Percentiles rank a stretch among this genome's conserved stretches.
These are phyloP conservation scores for Picus viridis DNA, from an alignment of 2,797 vertebrate genomes.

Conservation along the genomic window DNA sequence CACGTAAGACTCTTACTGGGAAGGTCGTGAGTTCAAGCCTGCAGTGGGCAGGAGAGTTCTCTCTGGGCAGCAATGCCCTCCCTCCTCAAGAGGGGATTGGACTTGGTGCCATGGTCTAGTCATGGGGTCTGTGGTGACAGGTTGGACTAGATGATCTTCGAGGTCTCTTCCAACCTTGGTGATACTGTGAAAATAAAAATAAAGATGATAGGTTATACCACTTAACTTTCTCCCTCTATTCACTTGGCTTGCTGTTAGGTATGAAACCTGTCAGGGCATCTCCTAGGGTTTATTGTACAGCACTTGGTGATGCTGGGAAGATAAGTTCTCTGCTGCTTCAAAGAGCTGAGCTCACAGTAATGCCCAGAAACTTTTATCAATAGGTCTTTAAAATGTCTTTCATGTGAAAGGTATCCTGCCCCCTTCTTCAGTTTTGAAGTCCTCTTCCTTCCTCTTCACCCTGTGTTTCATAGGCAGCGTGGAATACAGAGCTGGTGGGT, in stretches of 20 bases:
- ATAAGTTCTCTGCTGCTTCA: background rate
- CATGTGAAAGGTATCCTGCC: background rate
- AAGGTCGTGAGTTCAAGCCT: too few relatives aligned
- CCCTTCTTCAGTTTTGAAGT: background rate
- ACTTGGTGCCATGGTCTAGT: too few relatives aligned
- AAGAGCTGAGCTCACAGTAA: background rate
- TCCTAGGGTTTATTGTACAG: background rate
- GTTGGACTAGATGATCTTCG: too few relatives aligned
- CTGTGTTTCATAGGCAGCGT: background rate
- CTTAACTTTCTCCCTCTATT: background rate
- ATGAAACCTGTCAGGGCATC: background rate
- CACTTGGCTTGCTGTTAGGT: rapidly evolving
- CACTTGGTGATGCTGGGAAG: background rate
- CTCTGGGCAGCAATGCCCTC: too few relatives aligned
- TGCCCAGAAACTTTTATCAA: background rate
- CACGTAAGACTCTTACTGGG: too few relatives aligned
- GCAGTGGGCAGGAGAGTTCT: too few relatives aligned
- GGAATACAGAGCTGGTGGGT: background rate
- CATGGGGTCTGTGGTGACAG: too few relatives aligned
- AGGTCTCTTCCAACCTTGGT: too few relatives aligned
- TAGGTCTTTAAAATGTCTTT: background rate
- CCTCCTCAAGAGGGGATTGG: too few relatives aligned
- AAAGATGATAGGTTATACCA: background rate
- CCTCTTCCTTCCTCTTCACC: background rate
- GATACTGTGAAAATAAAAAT: too few relatives aligned